Evolutionary conservation across 2,797 vertebrate genomes (phyloP), one percentile per base, ranked within the genome.

Genomic region (Anisognathus igniventris): DNA sequence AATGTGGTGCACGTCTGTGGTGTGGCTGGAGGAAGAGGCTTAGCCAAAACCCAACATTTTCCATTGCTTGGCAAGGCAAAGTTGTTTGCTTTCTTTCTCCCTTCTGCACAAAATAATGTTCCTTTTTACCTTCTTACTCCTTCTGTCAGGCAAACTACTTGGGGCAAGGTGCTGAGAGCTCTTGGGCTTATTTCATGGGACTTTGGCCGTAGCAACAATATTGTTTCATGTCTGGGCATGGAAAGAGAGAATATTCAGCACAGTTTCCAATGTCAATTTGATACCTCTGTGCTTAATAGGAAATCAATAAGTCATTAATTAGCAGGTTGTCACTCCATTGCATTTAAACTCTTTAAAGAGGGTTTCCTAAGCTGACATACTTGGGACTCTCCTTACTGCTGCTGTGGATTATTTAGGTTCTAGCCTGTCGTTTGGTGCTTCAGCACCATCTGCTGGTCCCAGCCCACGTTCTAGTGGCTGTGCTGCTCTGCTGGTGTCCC

Each of bases 391-490:
- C 30, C 40, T 42, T 64, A 12, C 20, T 30, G n/a, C 27, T 65
- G 4, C 39, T 45, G n/a, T 2, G 14, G 50, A 9, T 51, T 50
- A 20, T 19, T 72, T 25, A 27, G 58, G 31, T 23, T 64, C 2
- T 31, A 20, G 47, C 30, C 19, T 68, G 14, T 31, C 5, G 0
- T 51, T 31, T 53, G 30, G 35, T 33, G n/a, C 60, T 78, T 35
- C 57, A 78, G 88, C 93, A 91, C 92, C 86, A 82, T 62, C 84
- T 95, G 7, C 72, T 91, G 91, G 86, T 77, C 37, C 7, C 27
- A 84, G 74, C 24, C 40, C 9, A 2, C 0, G 1, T 30, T 61
- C 8, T 28, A 9, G 20, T 14, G 44, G 71, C n/a, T 39, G 27
- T 27, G 33, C 39, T 80, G 15, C 19, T 44, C 57, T 1, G 11